phyloP scores from a whole-genome alignment of 2,888 invertebrate genomes.

The Acronicta leporina region DNA sequence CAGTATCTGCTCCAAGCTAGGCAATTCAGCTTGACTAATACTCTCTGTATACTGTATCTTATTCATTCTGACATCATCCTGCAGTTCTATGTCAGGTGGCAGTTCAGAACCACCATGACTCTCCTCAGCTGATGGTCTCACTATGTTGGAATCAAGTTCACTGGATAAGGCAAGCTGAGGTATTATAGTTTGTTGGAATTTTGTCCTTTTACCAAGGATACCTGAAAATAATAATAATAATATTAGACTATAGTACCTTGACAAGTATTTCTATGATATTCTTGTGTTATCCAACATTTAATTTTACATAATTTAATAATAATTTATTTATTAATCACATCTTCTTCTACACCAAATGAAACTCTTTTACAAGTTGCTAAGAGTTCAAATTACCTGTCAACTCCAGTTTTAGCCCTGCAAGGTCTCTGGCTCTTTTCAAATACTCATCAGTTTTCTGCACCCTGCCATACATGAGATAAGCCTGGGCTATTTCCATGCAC shows the following conservation, averaged over 20 bases:
- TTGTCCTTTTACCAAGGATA: conserved; percentile 96
- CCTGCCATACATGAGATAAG: conserved; percentile 93
- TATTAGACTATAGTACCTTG: not conserved
- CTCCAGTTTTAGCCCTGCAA: conserved; percentile 91
- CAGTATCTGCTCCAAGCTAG: conserved; percentile 93
- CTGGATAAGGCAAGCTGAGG: conserved; percentile 95
- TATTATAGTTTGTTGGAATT: conserved; percentile 94
- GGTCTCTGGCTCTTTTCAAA: conserved; percentile 90
- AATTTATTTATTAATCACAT: too few species aligned
- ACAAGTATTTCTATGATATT: not conserved
- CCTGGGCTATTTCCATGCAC: conserved; percentile 89
- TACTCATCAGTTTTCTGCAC: conserved; percentile 92
- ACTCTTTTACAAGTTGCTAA: too few species aligned
- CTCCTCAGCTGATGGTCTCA: conserved; percentile 79
- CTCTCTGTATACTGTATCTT: conserved; percentile 92
- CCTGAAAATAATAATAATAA: conserved; percentile 81
- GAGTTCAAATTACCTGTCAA: conserved; percentile 89
- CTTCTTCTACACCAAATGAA: too few species aligned
- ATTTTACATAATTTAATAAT: too few species aligned
- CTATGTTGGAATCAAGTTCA: conserved; percentile 77
- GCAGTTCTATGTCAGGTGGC: conserved; percentile 91
- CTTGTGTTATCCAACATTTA: too few species aligned
- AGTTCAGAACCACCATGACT: conserved; percentile 86
- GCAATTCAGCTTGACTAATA: conserved; percentile 86
- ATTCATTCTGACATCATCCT: conserved; percentile 96